Evolutionary conservation across 2,888 invertebrate genomes (phyloP).

Genomic region (Folsomia candida): DNA sequence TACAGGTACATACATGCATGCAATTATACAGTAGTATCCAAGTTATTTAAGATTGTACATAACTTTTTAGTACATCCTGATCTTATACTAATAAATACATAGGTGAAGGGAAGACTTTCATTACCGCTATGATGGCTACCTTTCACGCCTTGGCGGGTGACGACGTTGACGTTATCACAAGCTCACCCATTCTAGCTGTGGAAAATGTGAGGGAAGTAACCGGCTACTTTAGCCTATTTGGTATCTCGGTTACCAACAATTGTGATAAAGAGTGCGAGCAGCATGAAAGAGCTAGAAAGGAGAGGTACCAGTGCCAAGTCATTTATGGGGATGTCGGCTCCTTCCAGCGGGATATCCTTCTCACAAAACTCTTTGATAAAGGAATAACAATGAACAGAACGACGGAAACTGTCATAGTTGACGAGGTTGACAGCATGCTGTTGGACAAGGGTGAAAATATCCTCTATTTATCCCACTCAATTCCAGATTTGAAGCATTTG

Average conservation of each 20-base stretch:
- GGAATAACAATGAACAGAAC: constrained; percentile 51
- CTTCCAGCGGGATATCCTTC: constrained; percentile 53
- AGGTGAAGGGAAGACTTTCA: neutral
- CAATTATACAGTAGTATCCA: too few relatives aligned
- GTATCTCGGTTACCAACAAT: neutral
- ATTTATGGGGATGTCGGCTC: constrained; percentile 53
- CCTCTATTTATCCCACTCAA: constrained; percentile 53
- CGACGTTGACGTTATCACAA: neutral
- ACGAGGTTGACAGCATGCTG: constrained; percentile 56
- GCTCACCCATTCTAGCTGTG: neutral
- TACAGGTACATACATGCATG: too few relatives aligned
- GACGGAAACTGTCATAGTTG: constrained; percentile 52
- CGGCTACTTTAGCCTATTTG: neutral
- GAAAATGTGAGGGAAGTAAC: neutral
- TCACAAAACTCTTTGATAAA: constrained; percentile 52
- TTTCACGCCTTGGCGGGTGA: neutral
- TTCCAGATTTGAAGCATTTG: constrained; percentile 53
- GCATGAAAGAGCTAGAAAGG: neutral
- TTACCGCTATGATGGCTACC: neutral
- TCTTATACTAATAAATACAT: too few relatives aligned
- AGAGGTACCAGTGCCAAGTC: neutral
- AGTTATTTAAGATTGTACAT: too few relatives aligned
- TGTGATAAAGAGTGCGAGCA: neutral
- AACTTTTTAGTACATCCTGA: too few relatives aligned
- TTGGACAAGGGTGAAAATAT: constrained; percentile 55